Evolutionary conservation across 2,888 invertebrate genomes (phyloP).

Genomic region (Azorinus chamasolen): DNA sequence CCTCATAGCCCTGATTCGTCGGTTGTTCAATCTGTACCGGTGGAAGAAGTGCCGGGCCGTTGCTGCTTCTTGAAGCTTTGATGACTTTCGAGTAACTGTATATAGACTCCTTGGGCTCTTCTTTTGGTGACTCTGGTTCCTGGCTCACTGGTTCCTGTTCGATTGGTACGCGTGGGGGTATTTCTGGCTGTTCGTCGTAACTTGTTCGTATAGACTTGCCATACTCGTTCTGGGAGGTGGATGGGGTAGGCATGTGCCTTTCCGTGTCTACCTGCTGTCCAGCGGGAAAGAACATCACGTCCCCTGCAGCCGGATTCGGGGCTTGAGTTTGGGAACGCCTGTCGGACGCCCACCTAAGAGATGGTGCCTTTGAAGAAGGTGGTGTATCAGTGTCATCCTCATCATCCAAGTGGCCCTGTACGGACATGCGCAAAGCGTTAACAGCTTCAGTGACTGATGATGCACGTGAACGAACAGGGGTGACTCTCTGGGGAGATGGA

Average conservation of each 20-base stretch:
- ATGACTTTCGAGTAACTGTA: constrained; percentile 30
- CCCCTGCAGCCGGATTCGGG: constrained; percentile 56
- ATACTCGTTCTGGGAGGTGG: constrained; percentile 4
- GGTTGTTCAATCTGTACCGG: not conserved
- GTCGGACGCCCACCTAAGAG: constrained; percentile 34
- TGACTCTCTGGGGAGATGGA: constrained; percentile 3
- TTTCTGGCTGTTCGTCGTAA: no score
- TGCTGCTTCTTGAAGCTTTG: constrained; percentile 20
- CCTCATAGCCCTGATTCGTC: constrained; percentile 41
- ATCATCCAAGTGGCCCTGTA: constrained; percentile 36
- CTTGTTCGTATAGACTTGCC: no score
- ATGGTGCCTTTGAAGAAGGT: constrained; percentile 44
- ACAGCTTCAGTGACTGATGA: constrained; percentile 52
- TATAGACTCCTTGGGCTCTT: constrained; percentile 8
- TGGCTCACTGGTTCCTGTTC: not conserved
- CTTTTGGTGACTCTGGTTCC: not conserved
- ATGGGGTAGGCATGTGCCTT: not conserved
- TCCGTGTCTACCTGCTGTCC: constrained; percentile 18
- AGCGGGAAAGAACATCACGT: constrained; percentile 59
- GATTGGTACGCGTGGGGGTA: constrained; percentile 1
- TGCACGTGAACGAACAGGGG: constrained; percentile 43
- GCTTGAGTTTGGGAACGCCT: constrained; percentile 17
- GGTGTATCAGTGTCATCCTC: constrained; percentile 19
- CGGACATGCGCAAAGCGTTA: constrained; percentile 49
- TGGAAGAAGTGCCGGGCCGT: not conserved